Conservation (phyloP, 1,140 invertebrate genomes). For the Meloidogyne chitwoodi region DNA sequence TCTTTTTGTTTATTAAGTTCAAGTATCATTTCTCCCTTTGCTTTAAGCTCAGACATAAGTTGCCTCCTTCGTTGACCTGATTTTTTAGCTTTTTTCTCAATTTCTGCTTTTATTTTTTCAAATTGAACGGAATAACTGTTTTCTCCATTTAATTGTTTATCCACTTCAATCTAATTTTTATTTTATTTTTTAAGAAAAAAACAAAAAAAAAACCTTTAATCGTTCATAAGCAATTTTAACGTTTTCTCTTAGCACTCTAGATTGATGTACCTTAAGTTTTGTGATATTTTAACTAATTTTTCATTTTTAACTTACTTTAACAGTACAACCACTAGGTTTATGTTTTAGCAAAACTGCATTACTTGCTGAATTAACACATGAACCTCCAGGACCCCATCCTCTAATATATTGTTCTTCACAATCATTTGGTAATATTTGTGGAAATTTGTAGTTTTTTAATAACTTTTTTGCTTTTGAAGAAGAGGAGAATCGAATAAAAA, state of each 20-base stretch:
- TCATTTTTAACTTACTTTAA: not conserved
- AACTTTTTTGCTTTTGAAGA: constrained; percentile 2
- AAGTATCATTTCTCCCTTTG: not conserved
- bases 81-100: not conserved
- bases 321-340: constrained; percentile 5
- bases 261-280: constrained; percentile 11
- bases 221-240: constrained; percentile 9
- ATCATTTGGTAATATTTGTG: not conserved
- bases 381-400: constrained; percentile 7
- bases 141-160: constrained; percentile 8
- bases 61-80: not conserved
- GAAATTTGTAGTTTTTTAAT: constrained; percentile 15
- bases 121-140: constrained; percentile 12
- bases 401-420: constrained; percentile 9
- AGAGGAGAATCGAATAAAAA: not conserved
- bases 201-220: not conserved
- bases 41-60: not conserved
- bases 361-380: constrained; percentile 6
- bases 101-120: not conserved
- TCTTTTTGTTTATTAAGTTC: not conserved
- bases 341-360: constrained; percentile 18
- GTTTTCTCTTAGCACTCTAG: constrained; percentile 13
- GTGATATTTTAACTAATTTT: not conserved
- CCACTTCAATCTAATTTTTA: constrained; percentile 4
- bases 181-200: not conserved